Conservation (phyloP, 2,888 invertebrate genomes). For the Pandemis cinnamomeana region DNA sequence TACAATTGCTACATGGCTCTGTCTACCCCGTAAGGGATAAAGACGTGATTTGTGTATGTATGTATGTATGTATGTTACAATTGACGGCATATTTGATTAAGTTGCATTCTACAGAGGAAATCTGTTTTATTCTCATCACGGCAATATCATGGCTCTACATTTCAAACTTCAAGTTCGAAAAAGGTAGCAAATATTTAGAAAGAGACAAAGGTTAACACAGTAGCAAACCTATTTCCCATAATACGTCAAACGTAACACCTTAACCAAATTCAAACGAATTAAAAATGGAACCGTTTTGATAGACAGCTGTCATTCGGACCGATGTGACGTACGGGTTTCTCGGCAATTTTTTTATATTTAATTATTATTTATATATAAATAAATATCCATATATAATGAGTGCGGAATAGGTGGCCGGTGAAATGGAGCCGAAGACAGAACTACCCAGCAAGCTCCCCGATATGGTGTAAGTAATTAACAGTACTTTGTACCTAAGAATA, state of each 20-base stretch:
- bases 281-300: slow-evolving; percentile 51
- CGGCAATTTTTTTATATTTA: slow-evolving; percentile 38
- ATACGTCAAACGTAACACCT: background rate
- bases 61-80: too few relatives aligned
- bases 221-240: slow-evolving; percentile 12
- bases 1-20: too few relatives aligned
- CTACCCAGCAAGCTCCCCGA: slow-evolving; percentile 60
- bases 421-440: slow-evolving; percentile 67
- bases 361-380: slow-evolving; percentile 9
- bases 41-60: too few relatives aligned
- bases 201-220: background rate
- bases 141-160: too few relatives aligned
- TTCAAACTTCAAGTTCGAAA: too few relatives aligned
- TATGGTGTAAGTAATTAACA: slow-evolving; percentile 69
- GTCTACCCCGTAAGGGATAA: too few relatives aligned
- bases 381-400: slow-evolving; percentile 24
- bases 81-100: too few relatives aligned
- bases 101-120: too few relatives aligned
- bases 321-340: slow-evolving; percentile 22
- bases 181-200: too few relatives aligned
- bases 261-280: slow-evolving; percentile 26
- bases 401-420: slow-evolving; percentile 20
- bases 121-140: too few relatives aligned
- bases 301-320: slow-evolving; percentile 43
- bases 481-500: background rate